Evolutionary conservation across 2,113 vertebrate genomes (phyloP), one percentile per base, ranked within the genome.

Genomic region (Trematomus loennbergii): DNA sequence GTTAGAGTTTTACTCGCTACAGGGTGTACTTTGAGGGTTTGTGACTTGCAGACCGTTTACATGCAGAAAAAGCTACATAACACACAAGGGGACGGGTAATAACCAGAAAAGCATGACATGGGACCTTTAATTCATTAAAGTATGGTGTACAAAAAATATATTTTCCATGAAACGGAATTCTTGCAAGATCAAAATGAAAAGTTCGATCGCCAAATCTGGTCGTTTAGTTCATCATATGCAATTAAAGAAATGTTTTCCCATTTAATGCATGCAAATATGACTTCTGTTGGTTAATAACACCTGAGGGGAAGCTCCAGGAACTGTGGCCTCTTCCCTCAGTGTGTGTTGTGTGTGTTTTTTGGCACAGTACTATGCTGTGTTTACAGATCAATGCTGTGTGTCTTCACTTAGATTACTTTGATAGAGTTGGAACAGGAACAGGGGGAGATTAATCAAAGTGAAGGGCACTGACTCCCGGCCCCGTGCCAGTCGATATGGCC

Each of bases 361-460:
- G 9, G 50, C 82, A 63, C 85, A 84, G 84, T 75, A 25, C 13
- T 82, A 10, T 53, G 64, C 78, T 86, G 83, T 84, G 72, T 80
- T 90, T 91, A 90, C 88, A 89, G 91, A 92, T 94, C 89, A 90
- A 92, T 93, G 92, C 84, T 40, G 90, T 72, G 85, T 83, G 88
- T 91, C 88, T 91, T 95, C 90, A 88, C 89, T 89, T 81, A 76
- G 86, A 91, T 90, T 82, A 85, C 88, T 87, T 88, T 93, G 93
- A 94, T 93, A 92, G 92, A 94, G 93, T 88, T 94, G 85, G 87
- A 92, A 81, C 86, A 75, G 81, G 86, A 88, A 85, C 90, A 80
- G 6, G 12, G 69, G 68, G 60, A 92, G 91, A 95, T 95, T 93
- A 93, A 94, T 95, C 94, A 95, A 88, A 90, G 83, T 93, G 93